Conservation (phyloP, 2,797 vertebrate genomes). For the Ficedula albicollis region DNA sequence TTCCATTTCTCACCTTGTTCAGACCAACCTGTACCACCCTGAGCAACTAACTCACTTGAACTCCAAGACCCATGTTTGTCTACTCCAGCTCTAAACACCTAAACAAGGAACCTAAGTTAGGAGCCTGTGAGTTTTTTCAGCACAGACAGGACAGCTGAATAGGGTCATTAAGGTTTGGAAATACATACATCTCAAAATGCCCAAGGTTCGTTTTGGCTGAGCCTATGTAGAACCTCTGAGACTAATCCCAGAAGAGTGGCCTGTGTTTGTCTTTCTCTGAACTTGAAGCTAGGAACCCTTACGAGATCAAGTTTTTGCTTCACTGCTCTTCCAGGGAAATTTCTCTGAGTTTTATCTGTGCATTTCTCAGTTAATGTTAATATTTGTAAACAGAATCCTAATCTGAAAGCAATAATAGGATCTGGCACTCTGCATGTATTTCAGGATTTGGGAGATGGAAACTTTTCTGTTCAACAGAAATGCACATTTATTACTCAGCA, state of each 20-base stretch:
- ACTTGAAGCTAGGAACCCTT: neutral
- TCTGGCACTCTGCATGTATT: neutral
- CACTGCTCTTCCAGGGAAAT: neutral
- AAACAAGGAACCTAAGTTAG: neutral
- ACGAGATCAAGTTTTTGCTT: neutral
- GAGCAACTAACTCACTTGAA: neutral
- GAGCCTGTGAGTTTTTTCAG: neutral
- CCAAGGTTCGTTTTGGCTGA: neutral
- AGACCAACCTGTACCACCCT: neutral
- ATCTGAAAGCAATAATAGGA: neutral
- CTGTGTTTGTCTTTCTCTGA: neutral
- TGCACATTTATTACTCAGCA: neutral
- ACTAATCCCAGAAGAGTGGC: neutral
- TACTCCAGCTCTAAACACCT: neutral
- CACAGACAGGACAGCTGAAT: neutral
- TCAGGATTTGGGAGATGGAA: neutral
- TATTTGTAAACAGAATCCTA: neutral
- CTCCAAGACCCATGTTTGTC: neutral
- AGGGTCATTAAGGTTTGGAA: neutral
- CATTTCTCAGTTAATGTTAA: neutral
- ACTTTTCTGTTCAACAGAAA: slow-evolving; percentile 2
- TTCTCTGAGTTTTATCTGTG: neutral
- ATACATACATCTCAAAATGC: neutral
- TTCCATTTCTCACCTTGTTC: neutral
- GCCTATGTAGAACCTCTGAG: neutral